These are phyloP conservation scores for Drosophila pectinifera DNA, from an alignment of 1,140 invertebrate species.

Conservation along the genomic window DNA sequence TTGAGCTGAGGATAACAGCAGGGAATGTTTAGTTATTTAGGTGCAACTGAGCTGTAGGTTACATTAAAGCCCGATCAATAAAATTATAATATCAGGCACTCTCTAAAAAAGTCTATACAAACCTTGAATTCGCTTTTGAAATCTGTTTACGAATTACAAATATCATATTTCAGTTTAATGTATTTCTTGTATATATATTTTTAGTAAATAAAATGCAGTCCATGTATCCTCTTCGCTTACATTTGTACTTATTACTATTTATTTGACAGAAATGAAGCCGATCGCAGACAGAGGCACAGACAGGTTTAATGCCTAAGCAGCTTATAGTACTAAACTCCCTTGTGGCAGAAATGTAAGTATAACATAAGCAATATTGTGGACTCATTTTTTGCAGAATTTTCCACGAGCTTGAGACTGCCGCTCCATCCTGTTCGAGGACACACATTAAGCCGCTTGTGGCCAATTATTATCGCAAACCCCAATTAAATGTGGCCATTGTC, in stretches of 20 bases:
- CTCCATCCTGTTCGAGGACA: not conserved
- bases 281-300: conserved; percentile 17
- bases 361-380: not conserved
- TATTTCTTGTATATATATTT: too few relatives aligned
- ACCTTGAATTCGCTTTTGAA: too few relatives aligned
- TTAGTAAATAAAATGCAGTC: too few relatives aligned
- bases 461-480: conserved; percentile 51
- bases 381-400: conserved; percentile 18
- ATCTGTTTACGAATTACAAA: too few relatives aligned
- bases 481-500: conserved; percentile 60
- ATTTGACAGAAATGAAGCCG: conserved; percentile 24
- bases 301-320: conserved; percentile 31
- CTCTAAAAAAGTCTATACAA: too few relatives aligned
- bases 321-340: conserved; percentile 26
- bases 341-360: conserved; percentile 2
- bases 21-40: not conserved
- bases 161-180: too few relatives aligned
- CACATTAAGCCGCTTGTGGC: conserved; percentile 48
- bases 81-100: too few relatives aligned
- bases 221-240: too few relatives aligned
- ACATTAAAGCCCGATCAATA: not conserved
- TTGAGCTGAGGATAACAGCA: too few relatives aligned
- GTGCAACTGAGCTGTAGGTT: too few relatives aligned
- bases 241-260: conserved; percentile 26
- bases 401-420: not conserved